Evolutionary conservation across 1,140 invertebrate genomes (phyloP), one percentile per base, ranked within the genome.

Genomic region (Brachystomella parvula): DNA sequence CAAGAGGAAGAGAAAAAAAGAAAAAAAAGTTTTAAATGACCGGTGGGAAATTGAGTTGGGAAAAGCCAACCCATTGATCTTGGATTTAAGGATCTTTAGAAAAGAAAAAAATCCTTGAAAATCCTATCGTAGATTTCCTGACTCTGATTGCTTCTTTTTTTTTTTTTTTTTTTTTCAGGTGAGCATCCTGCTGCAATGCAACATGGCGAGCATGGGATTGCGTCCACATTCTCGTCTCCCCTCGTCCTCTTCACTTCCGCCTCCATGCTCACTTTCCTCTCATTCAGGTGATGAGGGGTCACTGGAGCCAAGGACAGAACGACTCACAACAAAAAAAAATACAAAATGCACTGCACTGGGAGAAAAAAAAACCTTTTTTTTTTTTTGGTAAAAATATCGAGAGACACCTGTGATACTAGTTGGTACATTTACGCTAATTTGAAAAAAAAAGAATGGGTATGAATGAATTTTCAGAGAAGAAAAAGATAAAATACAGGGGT

Each of bases 171-270:
- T 3, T 35, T 66, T 79, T 21, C 75, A 82, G 83, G 83, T 32
- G 82, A 84, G 71, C 80, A 82, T 75, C 82, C 82, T 17, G 82
- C 82, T 64, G 82, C 83, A 12, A 83, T 83, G 81, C 82, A 84
- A 67, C 81, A 82, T 69, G 82, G 81, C 56, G 75, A 74, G 59
- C 74, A 70, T 47, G 68, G 68, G 33, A 68, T 67, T 29, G 71
- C 65, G 21, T 64, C 71, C 19, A 71, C 70, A 31, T 49, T 65
- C 29, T 58, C 69, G 12, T 67, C 69, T 71, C 66, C 35, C 59
- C 66, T 53, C 9, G 49, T 53, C 49, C 12, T 53, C 49, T 24
- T 53, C 24, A 53, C 49, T 26, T 53, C 49, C 6, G 24, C 49
- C 24, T 53, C 49, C 24, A 53, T 53, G 49, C 49, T 53, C 49